Base-by-base conservation (phyloP, 2,113 vertebrate species). In the Neogobius melanostomus region DNA sequence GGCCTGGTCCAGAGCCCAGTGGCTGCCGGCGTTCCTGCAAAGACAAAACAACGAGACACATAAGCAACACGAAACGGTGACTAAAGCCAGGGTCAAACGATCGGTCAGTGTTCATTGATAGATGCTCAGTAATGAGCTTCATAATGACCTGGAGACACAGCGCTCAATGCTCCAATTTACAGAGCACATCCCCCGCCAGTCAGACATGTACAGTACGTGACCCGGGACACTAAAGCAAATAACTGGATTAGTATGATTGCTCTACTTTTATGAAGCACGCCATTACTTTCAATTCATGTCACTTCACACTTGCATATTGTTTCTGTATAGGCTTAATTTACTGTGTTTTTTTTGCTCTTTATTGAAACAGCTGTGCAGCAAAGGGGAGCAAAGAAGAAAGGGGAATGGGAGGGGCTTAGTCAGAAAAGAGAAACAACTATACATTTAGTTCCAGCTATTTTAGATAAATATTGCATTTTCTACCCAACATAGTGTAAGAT, bases 1-100 rank as follows among this genome's bases (percentile, higher is more conserved):
- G 92, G 98, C 98, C 93, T 98, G 95, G 71, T 99, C 97, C 93
- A 98, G 94, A 56, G 98, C 97, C 98, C 98, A 99, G 87, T 90
- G 92, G 86, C 96, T 99, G 82, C 98, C 98, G 52, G 88, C 94
- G 69, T 96, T 97, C 98, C 98, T 99, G 90, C 92, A 93, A 46
- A 68, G 28, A 6, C 42, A 48, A 10, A 14, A 17, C 5, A 16
- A 53, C 49, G 15, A 12, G 12, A 49, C 48, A 49, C 48, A 50
- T 50, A 50, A 50, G 15, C 49, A 53, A 53, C 14, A n/a, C 7
- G 14, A 52, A 11, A 15, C 7, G 6, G 6, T 3, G 46, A 2
- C 47, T 45, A 16, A 10, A 45, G 6, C n/a, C 21, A 10, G 28
- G 51, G 62, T 64, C 46, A 3, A 48, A 53, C 42, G 16, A 45